A percentile compares a stretch with the other conserved stretches of the same genome.
Evolutionary conservation across 1,140 invertebrate species (phyloP).

Genomic region (Mizuhopecten yessoensis): DNA sequence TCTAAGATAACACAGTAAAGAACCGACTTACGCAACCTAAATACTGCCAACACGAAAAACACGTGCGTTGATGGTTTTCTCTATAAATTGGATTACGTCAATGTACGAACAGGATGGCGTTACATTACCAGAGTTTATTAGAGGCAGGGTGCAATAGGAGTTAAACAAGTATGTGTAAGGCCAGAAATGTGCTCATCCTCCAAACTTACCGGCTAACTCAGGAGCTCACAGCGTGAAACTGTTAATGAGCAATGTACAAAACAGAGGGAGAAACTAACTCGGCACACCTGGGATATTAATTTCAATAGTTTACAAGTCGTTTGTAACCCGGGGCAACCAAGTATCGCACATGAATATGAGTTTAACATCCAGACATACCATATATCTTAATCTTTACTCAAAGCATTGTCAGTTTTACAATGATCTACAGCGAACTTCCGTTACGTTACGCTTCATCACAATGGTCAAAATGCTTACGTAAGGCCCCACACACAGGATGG

Average conservation of each 20-base stretch:
- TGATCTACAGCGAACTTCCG: too few relatives aligned
- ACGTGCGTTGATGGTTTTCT: background rate
- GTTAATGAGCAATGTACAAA: background rate
- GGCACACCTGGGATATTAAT: background rate
- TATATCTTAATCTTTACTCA: background rate
- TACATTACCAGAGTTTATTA: background rate
- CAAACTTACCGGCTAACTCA: background rate
- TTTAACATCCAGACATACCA: background rate
- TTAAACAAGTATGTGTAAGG: background rate
- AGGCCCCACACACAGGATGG: too few relatives aligned
- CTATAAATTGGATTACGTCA: slow-evolving; percentile 6
- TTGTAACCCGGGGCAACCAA: background rate
- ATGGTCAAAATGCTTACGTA: too few relatives aligned
- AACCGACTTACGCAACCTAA: background rate
- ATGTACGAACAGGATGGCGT: background rate
- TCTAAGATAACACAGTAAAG: background rate
- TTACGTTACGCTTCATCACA: too few relatives aligned
- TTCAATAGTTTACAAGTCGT: background rate
- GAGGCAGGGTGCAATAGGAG: background rate
- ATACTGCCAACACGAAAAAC: background rate
- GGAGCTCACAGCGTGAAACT: background rate
- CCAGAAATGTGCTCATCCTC: background rate
- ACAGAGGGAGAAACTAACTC: slow-evolving; percentile 15
- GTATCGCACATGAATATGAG: background rate
- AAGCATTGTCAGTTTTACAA: background rate